Percentiles rank a stretch among this genome's conserved stretches.
Evolutionary conservation across 2,113 vertebrate genomes (phyloP).

Genomic region (Paradoxurus hermaphroditus): DNA sequence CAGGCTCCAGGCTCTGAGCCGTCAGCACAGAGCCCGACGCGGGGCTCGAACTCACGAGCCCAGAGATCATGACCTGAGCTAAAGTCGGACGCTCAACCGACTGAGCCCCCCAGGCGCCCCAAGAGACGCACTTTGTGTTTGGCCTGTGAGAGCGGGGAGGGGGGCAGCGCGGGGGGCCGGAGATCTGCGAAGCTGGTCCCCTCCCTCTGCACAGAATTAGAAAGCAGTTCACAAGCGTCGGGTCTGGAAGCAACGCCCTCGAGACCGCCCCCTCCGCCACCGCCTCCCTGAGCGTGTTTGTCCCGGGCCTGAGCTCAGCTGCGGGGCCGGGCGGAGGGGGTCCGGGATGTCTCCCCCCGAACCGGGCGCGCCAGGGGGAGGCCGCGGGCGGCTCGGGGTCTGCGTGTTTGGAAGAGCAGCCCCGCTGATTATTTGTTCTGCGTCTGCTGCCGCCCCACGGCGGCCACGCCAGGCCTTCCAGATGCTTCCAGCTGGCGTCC

Average conservation of each 20-base stretch:
- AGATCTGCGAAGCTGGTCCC: not conserved
- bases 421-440: not conserved
- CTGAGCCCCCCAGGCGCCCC: too few species aligned
- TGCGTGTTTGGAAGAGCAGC: not conserved
- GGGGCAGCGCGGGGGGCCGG: not conserved
- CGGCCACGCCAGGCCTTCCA: not conserved
- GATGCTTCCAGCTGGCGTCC: constrained; percentile 30
- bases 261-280: not conserved
- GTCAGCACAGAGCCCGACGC: too few species aligned
- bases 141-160: not conserved
- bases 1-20: too few species aligned
- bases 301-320: not conserved
- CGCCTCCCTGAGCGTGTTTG: not conserved
- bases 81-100: too few species aligned
- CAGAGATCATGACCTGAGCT: too few species aligned
- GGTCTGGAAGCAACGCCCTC: not conserved
- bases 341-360: not conserved
- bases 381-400: not conserved
- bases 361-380: not conserved
- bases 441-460: not conserved
- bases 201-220: not conserved
- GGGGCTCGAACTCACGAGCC: too few species aligned
- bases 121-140: not conserved
- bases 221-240: not conserved
- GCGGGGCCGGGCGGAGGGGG: not conserved